Base-by-base conservation (phyloP, 2,888 invertebrate genomes). In the Acleris emargana region DNA sequence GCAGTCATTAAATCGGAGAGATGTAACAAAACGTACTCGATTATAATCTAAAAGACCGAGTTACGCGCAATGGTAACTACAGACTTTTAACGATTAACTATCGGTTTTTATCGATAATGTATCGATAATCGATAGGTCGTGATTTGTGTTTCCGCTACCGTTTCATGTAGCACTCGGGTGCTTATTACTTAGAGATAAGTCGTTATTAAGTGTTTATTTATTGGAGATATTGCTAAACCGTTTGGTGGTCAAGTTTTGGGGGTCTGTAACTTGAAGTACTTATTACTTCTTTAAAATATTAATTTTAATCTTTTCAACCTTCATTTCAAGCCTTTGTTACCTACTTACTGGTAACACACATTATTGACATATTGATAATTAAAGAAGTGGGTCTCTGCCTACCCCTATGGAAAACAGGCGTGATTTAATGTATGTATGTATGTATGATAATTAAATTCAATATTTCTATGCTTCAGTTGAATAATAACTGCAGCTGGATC, bases 111-210 rank as follows among this genome's bases (percentile, higher is more conserved):
- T 72, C 73, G 76, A 76, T 82, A 78, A 76, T 68, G 71, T 70
- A 70, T 73, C 72, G 75, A 75, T 77, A 73, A 77, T 75, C 69
- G 72, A 76, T 74, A 71, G 67, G 64, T 69, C 73, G 69, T 81
- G 85, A 86, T 86, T 87, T 83, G 80, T 84, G 79, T 80, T 80
- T 88, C 88, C 88, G 87, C 87, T 89, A 87, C 87, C 77, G 82
- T 61, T 66, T 66, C 52, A 38, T 60, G 54, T 43, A 42, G 52
- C 52, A 49, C 64, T 64, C 28, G 17, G 42, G 18, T 50, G 50
- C 58, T 66, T 61, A 66, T 66, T 66, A 61, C 61, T 32, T n/a
- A 4, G 22, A 38, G 20, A 38, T 52, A 61, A 61, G 66, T 66
- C 25, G 51, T 61, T 57, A 61, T 64, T 64, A 60, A 64, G 64